Percentiles rank a stretch among this genome's conserved stretches.
These are phyloP conservation scores for Eupithecia centaureata DNA, from an alignment of 2,888 invertebrate species.

Conservation along the genomic window DNA sequence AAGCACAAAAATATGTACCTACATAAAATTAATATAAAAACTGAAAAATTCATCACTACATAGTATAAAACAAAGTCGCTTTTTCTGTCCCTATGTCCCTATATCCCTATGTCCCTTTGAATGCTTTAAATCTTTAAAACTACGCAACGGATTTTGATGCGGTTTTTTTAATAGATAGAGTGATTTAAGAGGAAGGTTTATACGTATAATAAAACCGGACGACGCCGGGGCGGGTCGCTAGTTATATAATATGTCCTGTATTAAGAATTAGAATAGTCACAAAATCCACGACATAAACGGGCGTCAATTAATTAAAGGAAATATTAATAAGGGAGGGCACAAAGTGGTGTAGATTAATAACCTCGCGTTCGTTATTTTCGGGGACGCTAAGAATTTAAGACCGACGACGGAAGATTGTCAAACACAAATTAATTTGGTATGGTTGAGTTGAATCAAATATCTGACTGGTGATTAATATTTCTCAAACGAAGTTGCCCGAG, in stretches of 20 bases:
- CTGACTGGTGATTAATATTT: slow-evolving; percentile 18
- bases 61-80: no score
- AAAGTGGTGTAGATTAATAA: slow-evolving; percentile 41
- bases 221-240: no score
- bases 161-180: no score
- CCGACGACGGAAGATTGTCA: slow-evolving; percentile 37
- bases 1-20: no score
- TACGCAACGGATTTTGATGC: no score
- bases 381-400: slow-evolving; percentile 39
- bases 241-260: not conserved
- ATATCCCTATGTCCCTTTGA: no score
- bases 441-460: slow-evolving; percentile 33
- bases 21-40: no score
- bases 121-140: no score
- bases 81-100: no score
- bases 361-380: slow-evolving; percentile 43
- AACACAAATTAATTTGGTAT: slow-evolving; percentile 41
- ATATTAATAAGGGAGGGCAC: slow-evolving; percentile 52
- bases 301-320: slow-evolving; percentile 58
- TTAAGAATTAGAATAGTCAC: not conserved
- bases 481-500: not conserved
- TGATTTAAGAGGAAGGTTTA: no score
- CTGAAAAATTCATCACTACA: no score
- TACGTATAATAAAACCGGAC: no score
- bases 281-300: slow-evolving; percentile 54